Evolutionary conservation across 2,113 vertebrate species (phyloP), one percentile per base, ranked within the genome.

Genomic region (Fulica atra): DNA sequence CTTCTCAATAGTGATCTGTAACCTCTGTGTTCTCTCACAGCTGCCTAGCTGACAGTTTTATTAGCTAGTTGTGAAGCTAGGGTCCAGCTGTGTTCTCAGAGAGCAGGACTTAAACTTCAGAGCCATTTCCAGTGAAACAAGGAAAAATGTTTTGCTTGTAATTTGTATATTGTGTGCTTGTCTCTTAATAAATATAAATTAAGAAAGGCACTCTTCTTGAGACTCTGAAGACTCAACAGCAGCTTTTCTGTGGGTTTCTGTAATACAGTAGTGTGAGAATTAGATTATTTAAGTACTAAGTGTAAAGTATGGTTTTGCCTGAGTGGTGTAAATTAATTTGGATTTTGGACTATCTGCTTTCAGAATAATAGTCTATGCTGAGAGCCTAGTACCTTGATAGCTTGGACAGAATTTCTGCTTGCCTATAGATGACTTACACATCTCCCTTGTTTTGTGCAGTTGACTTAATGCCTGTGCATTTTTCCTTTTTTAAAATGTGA

Each of bases 11-110:
- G 48, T 61, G 56, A 28, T 60, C 50, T 25, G 42, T 84, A 50
- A 71, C 68, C 35, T 44, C 18, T 40, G 21, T 38, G 42, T 68
- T 88, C 38, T 38, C 21, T 71, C 0, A 2, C 36, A 72, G 23
- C 53, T 91, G 63, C 35, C 35, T n/a, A 48, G n/a, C 64, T 85
- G 69, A 59, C 80, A 70, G 65, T 69, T 93, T 82, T 73, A 65
- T 86, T 81, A 70, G 60, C 48, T 59, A 44, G 20, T 26, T 51
- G 50, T 60, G 54, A 70, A n/a, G 38, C 16, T 13, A 24, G 66
- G 38, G 42, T 68, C 56, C 61, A 76, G 35, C 77, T 83, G 38
- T 56, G 9, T 73, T 89, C 71, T 60, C 66, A 10, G 20, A 73
- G 24, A 38, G 31, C 31, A 89, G 40, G 33, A 19, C 29, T 73